Base-by-base conservation (phyloP, 1,140 invertebrate genomes). In the Araneus ventricosus region DNA sequence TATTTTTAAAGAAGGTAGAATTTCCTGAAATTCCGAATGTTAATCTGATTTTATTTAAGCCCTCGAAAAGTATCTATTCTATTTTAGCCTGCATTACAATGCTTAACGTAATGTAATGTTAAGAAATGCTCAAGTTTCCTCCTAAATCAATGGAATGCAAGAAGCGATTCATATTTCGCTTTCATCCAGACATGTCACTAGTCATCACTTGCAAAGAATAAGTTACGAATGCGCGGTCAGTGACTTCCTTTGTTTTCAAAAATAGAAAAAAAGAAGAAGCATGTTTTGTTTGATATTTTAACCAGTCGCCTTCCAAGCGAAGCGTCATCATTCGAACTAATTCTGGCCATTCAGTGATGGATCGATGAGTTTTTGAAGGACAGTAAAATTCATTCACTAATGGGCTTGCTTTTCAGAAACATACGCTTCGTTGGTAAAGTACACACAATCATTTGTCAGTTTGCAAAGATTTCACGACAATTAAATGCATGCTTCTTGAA, bases 401-500 rank as follows among this genome's bases (percentile, higher is more conserved):
- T 67, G 63, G 8, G 27, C 24, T 27, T 27, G 1, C 63, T 30
- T 67, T 67, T 6, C 63, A 67, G 10, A 67, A 27, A 27, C 63
- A 67, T 67, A 67, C 63, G 63, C 63, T 67, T 67, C n/a, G 24
- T 67, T 67, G 63, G 63, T n/a, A 67, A 67, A 67, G 63, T 67
- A 67, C 63, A 67, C 63, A 67, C 63, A n/a, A 67, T 30, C 7
- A 67, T 27, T 67, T 27, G 63, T 67, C 24, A 27, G 63, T 27
- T 27, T 14, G 63, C 63, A 67, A 67, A 67, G 3, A 67, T 67
- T 67, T 67, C 14, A 67, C 63, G 2, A 67, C 27, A 27, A 27
- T 67, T 30, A 67, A 30, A n/a, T 67, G 63, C n/a, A n/a, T 67
- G 61, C n/a, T 67, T 30, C 8, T 67, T 67, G 8, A 30, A 67